Base-by-base conservation (phyloP, 1,140 invertebrate genomes). In the Apis laboriosa region DNA sequence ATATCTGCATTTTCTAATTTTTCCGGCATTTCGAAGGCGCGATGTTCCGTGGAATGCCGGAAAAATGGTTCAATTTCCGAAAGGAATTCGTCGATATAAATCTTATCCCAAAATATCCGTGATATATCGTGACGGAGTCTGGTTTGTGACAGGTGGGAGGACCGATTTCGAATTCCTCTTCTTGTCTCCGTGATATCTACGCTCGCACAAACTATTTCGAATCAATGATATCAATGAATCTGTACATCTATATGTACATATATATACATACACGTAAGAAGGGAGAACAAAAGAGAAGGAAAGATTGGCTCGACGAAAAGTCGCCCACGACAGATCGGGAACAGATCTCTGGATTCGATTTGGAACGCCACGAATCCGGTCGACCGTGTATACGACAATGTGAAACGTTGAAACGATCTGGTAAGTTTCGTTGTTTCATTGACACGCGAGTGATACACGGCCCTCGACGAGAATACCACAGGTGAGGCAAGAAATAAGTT, bases 91-190 rank as follows among this genome's bases (percentile, higher is more conserved):
- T 80, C 70, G 77, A 87, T 89, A 83, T 84, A 89, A 87, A 89
- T 89, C 80, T 89, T 89, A 89, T 89, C 83, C 74, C 63, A 85
- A 84, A 72, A 86, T 87, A 83, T 19, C 81, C 61, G 78, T 85
- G 88, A 87, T 85, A 71, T 85, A 87, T 89, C 82, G 88, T 81
- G 77, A 76, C 74, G 75, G 77, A 73, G 28, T 17, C 28, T 11
- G 68, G n/a, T 77, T 80, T 58, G 74, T 89, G 83, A 83, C 88
- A 89, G 88, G 75, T 86, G 83, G 77, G 85, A 87, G 67, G 74
- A 77, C 76, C 76, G 73, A 85, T 80, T 89, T 89, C 63, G 77
- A 84, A 89, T 79, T 89, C 83, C 78, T 83, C 83, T 67, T 72
- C 84, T 80, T 74, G 84, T 79, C 84, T 68, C 63, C 71, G 56